Evolutionary conservation across 2,113 vertebrate species (phyloP).

Genomic region (Chionomys nivalis): DNA sequence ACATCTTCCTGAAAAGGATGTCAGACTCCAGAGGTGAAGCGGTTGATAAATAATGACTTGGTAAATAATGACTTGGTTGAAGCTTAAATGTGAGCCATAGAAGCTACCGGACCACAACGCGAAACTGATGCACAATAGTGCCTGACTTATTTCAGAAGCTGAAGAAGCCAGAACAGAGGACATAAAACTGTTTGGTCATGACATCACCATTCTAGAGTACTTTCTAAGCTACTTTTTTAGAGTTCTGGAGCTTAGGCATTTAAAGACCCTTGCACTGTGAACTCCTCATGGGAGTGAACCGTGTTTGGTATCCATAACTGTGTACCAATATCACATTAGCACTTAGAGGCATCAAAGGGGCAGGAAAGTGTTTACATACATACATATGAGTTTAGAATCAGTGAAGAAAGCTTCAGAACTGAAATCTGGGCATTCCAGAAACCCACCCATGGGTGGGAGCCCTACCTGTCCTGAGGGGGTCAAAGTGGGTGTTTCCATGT

Average conservation of each 20-base stretch:
- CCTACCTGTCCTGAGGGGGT: accelerated
- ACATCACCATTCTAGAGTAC: neutral
- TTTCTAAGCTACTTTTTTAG: neutral
- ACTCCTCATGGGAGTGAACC: neutral
- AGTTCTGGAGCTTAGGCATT: neutral
- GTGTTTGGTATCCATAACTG: neutral
- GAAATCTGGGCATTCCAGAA: neutral
- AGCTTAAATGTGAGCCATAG: neutral
- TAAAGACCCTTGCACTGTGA: neutral
- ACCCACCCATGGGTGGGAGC: accelerated
- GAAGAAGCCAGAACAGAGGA: neutral
- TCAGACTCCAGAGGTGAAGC: neutral
- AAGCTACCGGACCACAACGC: neutral
- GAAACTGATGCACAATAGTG: accelerated
- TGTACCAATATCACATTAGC: neutral
- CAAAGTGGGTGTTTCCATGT: accelerated
- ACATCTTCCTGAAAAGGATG: neutral
- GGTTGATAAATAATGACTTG: neutral
- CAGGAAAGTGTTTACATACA: neutral
- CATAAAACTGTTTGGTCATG: too few species aligned
- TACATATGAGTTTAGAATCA: neutral
- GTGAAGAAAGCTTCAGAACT: neutral
- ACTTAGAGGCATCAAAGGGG: neutral
- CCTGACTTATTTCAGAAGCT: neutral
- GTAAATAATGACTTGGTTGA: neutral